Percentiles rank a stretch among this genome's conserved stretches.
Conservation (phyloP, 2,113 vertebrate species). For the Passer domesticus region DNA sequence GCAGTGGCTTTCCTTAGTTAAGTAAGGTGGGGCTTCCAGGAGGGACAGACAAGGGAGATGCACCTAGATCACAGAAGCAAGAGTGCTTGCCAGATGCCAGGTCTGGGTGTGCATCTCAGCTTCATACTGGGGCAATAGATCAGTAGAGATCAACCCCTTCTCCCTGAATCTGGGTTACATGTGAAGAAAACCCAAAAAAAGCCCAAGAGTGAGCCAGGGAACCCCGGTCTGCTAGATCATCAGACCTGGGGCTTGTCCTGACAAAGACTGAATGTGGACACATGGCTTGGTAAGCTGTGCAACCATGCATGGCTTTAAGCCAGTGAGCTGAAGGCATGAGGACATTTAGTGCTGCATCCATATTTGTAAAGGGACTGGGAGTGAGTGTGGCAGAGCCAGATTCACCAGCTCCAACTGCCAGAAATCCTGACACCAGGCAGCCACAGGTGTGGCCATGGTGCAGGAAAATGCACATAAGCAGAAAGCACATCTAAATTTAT, state of each 20-base stretch:
- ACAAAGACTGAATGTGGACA: not conserved
- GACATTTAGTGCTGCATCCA: not conserved
- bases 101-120: not conserved
- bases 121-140: not conserved
- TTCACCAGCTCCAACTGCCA: not conserved
- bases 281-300: not conserved
- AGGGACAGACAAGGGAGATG: not conserved
- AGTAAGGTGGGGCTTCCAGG: not conserved
- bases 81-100: not conserved
- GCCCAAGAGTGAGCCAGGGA: not conserved
- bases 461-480: not conserved
- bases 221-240: not conserved
- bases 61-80: not conserved
- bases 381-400: not conserved
- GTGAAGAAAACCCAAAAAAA: not conserved
- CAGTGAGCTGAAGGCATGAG: not conserved
- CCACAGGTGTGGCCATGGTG: accelerated
- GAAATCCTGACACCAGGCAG: not conserved
- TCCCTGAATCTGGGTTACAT: not conserved
- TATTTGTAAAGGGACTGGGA: not conserved
- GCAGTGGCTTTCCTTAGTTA: not conserved
- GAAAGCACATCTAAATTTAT: not conserved
- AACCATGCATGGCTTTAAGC: not conserved
- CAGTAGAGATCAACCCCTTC: not conserved
- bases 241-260: not conserved